phyloP scores from a whole-genome alignment of 2,797 vertebrate species.

The Acridotheres tristis region DNA sequence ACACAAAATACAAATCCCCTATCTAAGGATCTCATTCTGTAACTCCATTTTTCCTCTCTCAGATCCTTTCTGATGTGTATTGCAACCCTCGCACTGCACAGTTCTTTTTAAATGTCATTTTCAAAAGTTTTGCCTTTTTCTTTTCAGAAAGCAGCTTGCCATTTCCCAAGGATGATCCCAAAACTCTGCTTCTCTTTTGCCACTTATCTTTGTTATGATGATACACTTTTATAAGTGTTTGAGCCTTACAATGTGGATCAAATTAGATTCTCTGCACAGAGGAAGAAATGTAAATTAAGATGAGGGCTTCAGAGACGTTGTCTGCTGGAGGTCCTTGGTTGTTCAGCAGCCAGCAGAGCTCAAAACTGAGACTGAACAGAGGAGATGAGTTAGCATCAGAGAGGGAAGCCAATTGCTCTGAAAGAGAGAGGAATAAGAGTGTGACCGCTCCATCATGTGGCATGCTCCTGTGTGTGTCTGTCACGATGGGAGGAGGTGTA shows the following conservation, averaged over 20 bases:
- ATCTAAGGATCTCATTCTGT: neutral
- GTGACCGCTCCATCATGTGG: neutral
- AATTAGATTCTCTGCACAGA: neutral
- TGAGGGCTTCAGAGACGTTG: neutral
- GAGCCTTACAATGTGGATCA: neutral
- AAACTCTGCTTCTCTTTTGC: neutral
- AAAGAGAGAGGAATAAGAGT: neutral
- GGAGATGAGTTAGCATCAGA: neutral
- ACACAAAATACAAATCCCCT: neutral
- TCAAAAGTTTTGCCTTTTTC: neutral
- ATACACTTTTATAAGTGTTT: neutral
- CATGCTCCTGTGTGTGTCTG: neutral
- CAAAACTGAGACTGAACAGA: neutral
- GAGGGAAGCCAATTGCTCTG: neutral
- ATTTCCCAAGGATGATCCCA: neutral
- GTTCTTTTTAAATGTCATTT: neutral
- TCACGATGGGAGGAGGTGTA: neutral
- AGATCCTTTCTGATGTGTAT: neutral
- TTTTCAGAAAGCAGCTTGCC: neutral
- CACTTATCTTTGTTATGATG: neutral
- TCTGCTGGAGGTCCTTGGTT: neutral
- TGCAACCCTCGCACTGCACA: neutral
- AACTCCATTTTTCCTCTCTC: neutral
- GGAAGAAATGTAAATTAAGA: neutral
- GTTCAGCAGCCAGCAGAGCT: neutral